Evolutionary conservation across 2,797 vertebrate genomes (phyloP), one percentile per base, ranked within the genome.

Genomic region (Etheostoma perlongum): DNA sequence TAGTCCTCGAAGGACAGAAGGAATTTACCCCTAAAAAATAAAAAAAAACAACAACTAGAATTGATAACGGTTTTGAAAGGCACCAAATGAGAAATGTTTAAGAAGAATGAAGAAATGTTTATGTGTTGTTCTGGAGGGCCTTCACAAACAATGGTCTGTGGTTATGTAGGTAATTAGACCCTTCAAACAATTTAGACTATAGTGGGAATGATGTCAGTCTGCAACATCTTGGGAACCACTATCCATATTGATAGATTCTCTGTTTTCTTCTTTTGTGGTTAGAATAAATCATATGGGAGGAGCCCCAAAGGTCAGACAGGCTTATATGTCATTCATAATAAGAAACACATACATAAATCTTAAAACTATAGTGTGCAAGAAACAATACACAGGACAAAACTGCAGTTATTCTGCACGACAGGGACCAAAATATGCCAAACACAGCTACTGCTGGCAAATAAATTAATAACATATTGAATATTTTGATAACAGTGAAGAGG

Each of bases 401-500:
- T 19, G 36, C 14, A 27, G 52, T 80, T 65, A 55, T 58, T 79
- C 75, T 69, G 7, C 25, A 30, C 36, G 4, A 48, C 13, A 63
- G 57, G 52, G 47, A 67, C 66, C 66, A 53, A 78, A 84, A 72
- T 65, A 60, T 25, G 66, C 53, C 65, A 85, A 78, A 64, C 36
- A 52, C 48, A 18, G 52, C 60, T 21, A 15, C 67, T 36, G 21
- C 63, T 63, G 57, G 36, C 53, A 74, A 73, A 54, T 61, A 59
- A 79, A 77, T 67, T 44, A 85, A 51, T 49, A 82, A 49, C 62
- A 63, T 64, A 60, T 81, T 84, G 51, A 85, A 53, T 83, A 82
- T 85, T 85, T 83, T 90, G 75, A 90, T 84, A 89, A 85, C 58
- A 75, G 36, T 5, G 30, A 65, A 51, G 40, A 51, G 44, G n/a